These are phyloP conservation scores for Drosophila subquinaria DNA, from an alignment of 2,888 invertebrate species.

Conservation along the genomic window DNA sequence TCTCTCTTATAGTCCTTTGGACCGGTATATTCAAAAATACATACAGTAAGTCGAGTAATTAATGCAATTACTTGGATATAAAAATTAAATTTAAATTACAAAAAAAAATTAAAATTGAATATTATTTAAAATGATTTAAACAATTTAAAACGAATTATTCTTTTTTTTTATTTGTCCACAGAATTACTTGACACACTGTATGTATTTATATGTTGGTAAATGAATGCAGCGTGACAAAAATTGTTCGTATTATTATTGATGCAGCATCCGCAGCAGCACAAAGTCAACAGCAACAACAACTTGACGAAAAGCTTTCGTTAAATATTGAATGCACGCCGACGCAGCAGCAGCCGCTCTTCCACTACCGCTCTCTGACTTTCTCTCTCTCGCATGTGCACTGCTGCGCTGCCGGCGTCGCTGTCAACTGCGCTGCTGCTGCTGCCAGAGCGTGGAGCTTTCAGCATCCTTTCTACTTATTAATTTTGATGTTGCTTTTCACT, in stretches of 20 bases:
- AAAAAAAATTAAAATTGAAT: no score
- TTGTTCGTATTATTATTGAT: constrained; percentile 50
- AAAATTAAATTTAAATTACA: no score
- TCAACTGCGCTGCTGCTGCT: constrained; percentile 38
- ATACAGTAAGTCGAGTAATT: neutral
- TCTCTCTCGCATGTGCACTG: constrained; percentile 45
- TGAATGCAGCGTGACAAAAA: constrained; percentile 46
- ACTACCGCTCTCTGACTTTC: constrained; percentile 12
- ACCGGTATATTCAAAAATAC: constrained; percentile 21
- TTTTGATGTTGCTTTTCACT: constrained; percentile 81
- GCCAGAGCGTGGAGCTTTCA: constrained; percentile 53
- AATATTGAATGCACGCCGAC: constrained; percentile 70
- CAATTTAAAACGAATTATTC: no score
- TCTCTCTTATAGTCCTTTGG: neutral
- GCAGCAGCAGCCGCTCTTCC: constrained; percentile 21
- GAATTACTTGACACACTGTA: constrained; percentile 7
- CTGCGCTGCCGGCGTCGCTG: constrained; percentile 39
- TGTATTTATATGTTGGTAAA: constrained; percentile 13
- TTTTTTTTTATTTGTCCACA: neutral
- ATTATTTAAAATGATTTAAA: no score
- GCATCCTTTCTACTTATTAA: constrained; percentile 82
- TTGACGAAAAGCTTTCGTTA: constrained; percentile 67
- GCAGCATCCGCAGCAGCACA: constrained; percentile 48
- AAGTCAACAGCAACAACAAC: constrained; percentile 8
- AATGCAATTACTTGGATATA: no score